A percentile compares a stretch with the other conserved stretches of the same genome.
Evolutionary conservation across 2,888 invertebrate genomes (phyloP).

Genomic region (Drosophila ezoana): DNA sequence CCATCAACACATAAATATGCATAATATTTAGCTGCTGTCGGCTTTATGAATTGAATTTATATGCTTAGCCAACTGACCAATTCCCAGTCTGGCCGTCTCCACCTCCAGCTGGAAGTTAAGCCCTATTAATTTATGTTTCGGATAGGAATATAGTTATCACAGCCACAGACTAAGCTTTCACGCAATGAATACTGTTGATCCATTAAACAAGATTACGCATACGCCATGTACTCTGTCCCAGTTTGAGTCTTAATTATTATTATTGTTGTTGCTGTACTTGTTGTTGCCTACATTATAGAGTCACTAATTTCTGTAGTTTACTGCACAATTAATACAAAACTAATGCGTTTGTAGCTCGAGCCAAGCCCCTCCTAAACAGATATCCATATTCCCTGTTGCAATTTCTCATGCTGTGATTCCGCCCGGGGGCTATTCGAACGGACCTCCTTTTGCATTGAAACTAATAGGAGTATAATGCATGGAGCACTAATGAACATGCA

Average conservation of each 20-base stretch:
- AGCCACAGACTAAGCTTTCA: conserved; percentile 26
- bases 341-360: conserved; percentile 41
- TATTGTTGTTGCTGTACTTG: conserved; percentile 13
- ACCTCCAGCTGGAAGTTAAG: conserved; percentile 15
- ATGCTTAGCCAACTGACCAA: conserved; percentile 46
- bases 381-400: conserved; percentile 62
- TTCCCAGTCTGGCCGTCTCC: conserved; percentile 1
- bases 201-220: conserved; percentile 72
- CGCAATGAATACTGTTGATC: conserved; percentile 54
- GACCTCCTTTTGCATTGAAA: conserved; percentile 26
- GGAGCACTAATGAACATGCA: conserved; percentile 56
- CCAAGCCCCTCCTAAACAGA: conserved; percentile 8
- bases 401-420: conserved; percentile 10
- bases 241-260: conserved; percentile 17
- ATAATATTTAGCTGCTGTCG: conserved; percentile 60
- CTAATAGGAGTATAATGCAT: conserved; percentile 31
- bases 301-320: conserved; percentile 49
- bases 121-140: conserved; percentile 66
- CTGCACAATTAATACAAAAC: conserved; percentile 68
- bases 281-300: conserved; percentile 32
- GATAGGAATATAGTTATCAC: conserved; percentile 57
- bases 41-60: conserved; percentile 62
- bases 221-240: conserved; percentile 39
- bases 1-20: conserved; percentile 60
- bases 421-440: conserved; percentile 2